Conservation (phyloP, 2,888 invertebrate genomes). For the Mythimna loreyi region DNA sequence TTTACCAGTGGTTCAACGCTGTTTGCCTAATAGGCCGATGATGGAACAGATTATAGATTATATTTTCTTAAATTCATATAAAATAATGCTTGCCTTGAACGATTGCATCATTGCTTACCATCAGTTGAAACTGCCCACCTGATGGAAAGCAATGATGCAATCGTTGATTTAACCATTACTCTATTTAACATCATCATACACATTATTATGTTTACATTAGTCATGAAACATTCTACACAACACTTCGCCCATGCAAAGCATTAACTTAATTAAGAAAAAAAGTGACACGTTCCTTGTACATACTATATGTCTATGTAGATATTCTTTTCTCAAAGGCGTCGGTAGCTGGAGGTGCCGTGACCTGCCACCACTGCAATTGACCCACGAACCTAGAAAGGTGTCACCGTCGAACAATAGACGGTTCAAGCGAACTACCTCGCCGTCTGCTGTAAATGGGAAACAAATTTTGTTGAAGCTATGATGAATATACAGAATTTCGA, state of each 20-base stretch:
- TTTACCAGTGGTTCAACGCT: too few species aligned
- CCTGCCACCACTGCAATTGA: conserved; percentile 71
- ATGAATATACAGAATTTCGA: neutral
- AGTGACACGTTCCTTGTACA: neutral
- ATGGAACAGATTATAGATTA: too few species aligned
- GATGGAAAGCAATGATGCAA: too few species aligned
- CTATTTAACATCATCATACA: too few species aligned
- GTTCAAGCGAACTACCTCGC: conserved; percentile 20
- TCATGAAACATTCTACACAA: neutral
- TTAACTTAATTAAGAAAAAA: neutral
- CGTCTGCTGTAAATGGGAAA: conserved; percentile 6
- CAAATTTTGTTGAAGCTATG: conserved; percentile 1
- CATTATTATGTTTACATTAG: too few species aligned
- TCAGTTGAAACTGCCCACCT: too few species aligned
- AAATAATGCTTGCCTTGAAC: too few species aligned
- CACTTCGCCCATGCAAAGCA: neutral
- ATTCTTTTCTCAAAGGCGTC: conserved; percentile 36
- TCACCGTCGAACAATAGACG: conserved; percentile 61
- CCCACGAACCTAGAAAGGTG: conserved; percentile 76
- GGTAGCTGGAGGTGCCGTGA: conserved; percentile 40
- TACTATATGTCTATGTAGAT: neutral
- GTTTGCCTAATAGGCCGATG: too few species aligned
- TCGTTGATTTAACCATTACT: too few species aligned
- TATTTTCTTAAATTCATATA: too few species aligned
- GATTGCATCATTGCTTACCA: too few species aligned